Conservation (phyloP, 2,888 invertebrate species). For the Drosophila sordidapex region DNA sequence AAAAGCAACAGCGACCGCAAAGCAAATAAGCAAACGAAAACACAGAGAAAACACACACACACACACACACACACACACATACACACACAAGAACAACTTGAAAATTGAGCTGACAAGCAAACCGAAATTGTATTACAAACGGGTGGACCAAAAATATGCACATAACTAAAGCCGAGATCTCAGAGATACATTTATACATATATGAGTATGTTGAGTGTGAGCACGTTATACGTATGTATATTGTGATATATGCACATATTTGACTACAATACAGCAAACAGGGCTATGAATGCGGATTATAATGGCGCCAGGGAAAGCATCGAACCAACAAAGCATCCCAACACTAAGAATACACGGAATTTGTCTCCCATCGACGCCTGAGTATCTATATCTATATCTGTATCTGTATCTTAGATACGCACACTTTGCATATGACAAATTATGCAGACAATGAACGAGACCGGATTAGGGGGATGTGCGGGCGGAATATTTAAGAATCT, state of each 20-base stretch:
- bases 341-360: constrained; percentile 44
- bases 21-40: constrained; percentile 57
- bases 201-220: constrained; percentile 12
- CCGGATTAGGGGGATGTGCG: too few relatives aligned
- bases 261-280: constrained; percentile 34
- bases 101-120: constrained; percentile 81
- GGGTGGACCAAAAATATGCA: constrained; percentile 65
- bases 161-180: constrained; percentile 73
- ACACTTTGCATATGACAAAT: constrained; percentile 65
- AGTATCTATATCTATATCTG: constrained; percentile 18
- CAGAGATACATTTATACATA: constrained; percentile 20
- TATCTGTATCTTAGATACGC: constrained; percentile 34
- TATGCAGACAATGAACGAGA: constrained; percentile 60
- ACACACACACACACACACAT: constrained; percentile 19
- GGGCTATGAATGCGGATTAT: constrained; percentile 72
- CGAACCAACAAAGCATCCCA: constrained; percentile 3
- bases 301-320: constrained; percentile 44
- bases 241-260: constrained; percentile 49
- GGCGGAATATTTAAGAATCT: constrained; percentile 6
- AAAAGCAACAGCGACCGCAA: constrained; percentile 52
- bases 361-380: constrained; percentile 38
- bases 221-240: constrained; percentile 12
- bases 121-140: constrained; percentile 75
- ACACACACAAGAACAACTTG: constrained; percentile 62
- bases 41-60: constrained; percentile 22